A percentile compares a stretch with the other conserved stretches of the same genome.
Conservation (phyloP, 2,797 vertebrate species). For the Alfaro cultratus region DNA sequence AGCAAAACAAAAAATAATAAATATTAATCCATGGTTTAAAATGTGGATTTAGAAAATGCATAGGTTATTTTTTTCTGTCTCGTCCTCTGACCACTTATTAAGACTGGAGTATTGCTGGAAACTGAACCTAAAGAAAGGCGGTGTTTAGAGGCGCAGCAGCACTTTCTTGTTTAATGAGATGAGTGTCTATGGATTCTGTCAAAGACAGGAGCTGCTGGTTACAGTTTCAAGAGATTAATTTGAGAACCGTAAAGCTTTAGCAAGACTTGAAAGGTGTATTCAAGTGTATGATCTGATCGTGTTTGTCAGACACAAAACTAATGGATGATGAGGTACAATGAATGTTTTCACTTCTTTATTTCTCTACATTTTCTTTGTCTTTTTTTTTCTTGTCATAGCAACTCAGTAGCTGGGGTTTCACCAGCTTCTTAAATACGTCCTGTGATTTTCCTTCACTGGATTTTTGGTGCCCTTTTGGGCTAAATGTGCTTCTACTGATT, state of each 20-base stretch:
- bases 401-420: neutral
- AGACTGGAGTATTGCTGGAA: neutral
- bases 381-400: neutral
- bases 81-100: neutral
- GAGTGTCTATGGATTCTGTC: neutral
- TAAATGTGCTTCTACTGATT: constrained; percentile 42
- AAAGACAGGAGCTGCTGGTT: neutral
- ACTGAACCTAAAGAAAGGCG: neutral
- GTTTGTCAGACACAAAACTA: neutral
- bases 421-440: neutral
- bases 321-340: neutral
- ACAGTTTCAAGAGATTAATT: neutral
- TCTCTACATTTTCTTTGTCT: neutral
- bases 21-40: neutral
- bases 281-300: neutral
- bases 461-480: constrained; percentile 32
- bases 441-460: constrained; percentile 21
- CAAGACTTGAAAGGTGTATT: neutral
- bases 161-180: neutral
- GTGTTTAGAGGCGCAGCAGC: neutral
- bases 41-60: neutral
- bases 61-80: neutral
- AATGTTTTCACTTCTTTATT: neutral
- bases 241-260: neutral
- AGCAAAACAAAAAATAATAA: neutral